Evolutionary conservation across 53 echinoderm and acorn worm genomes (phyloP), one percentile per base, ranked within the genome.

Genomic region (Arbacia lixula): DNA sequence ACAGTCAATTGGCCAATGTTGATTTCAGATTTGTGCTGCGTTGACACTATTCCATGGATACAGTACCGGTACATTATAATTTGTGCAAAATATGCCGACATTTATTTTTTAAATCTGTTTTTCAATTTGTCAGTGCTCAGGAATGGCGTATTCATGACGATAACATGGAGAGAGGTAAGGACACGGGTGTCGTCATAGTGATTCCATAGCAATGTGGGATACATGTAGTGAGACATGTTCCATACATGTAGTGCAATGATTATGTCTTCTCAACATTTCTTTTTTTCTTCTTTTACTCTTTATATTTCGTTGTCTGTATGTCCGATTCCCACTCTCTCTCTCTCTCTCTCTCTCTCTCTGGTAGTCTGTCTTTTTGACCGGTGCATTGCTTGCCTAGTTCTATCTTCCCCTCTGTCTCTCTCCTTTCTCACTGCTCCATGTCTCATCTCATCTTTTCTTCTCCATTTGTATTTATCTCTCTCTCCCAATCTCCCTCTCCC

Each of bases 91-190:
- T n/a, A n/a, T n/a, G n/a, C n/a, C n/a, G n/a, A n/a, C n/a, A n/a
- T n/a, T n/a, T n/a, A n/a, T n/a, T n/a, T n/a, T n/a, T n/a, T n/a
- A n/a, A n/a, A n/a, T n/a, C n/a, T n/a, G n/a, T 49, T 36, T 9
- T 84, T 72, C 55, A 50, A 21, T 66, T 38, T 76, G 73, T 5
- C 91, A 94, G 94, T 94, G 65, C 66, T 94, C 28, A 88, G 94
- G 26, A 83, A 84, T 49, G 89, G 89, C 41, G 50, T 58, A 17
- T 93, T 87, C 86, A 65, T 85, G 55, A 78, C 40, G 57, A 72
- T 91, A 5, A 74, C 50, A 58, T 93, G 93, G 93, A 88, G 83
- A 66, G 93, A 93, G 88, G 93, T 93, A 60, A 93, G 89, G 31
- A 5, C 29, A 35, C 8, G 12, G 5, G 39, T 37, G 12, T 9